A percentile compares a stretch with the other conserved stretches of the same genome.
Conservation (phyloP, 2,888 invertebrate genomes). For the Gisinianus flammeolus region DNA sequence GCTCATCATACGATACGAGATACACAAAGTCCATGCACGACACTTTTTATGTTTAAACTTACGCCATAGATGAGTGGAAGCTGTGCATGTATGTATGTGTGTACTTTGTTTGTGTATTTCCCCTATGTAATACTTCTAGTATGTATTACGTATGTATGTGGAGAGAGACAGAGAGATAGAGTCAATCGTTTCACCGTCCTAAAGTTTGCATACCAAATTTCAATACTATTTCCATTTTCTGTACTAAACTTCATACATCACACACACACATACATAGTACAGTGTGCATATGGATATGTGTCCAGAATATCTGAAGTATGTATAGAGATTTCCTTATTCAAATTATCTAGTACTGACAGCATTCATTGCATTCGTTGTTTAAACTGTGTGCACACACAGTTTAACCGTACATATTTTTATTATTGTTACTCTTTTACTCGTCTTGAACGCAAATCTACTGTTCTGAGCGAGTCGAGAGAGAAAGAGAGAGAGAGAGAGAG, state of each 20-base stretch:
- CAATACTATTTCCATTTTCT: not conserved
- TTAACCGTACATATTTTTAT: too few species aligned
- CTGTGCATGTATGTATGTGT: not conserved
- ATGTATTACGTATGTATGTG: too few species aligned
- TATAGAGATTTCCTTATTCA: not conserved
- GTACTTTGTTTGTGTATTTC: not conserved
- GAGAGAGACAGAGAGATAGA: constrained; percentile 8
- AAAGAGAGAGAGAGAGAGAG: not conserved
- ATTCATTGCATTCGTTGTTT: not conserved
- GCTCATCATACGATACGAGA: constrained; percentile 17
- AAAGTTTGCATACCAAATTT: not conserved
- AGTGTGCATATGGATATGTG: not conserved
- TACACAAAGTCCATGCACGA: too few species aligned
- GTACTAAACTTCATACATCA: not conserved
- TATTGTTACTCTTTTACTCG: not conserved
- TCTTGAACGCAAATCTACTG: not conserved
- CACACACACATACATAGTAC: not conserved
- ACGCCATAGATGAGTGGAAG: not conserved
- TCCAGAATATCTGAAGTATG: not conserved
- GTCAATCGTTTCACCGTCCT: not conserved
- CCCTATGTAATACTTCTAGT: not conserved
- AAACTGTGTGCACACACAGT: too few species aligned
- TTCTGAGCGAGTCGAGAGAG: not conserved
- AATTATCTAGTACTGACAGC: too few species aligned
- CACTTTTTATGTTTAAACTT: not conserved